A percentile compares a stretch with the other conserved stretches of the same genome.
Evolutionary conservation across 2,888 invertebrate genomes (phyloP).

Genomic region (Epistrophe eligans): DNA sequence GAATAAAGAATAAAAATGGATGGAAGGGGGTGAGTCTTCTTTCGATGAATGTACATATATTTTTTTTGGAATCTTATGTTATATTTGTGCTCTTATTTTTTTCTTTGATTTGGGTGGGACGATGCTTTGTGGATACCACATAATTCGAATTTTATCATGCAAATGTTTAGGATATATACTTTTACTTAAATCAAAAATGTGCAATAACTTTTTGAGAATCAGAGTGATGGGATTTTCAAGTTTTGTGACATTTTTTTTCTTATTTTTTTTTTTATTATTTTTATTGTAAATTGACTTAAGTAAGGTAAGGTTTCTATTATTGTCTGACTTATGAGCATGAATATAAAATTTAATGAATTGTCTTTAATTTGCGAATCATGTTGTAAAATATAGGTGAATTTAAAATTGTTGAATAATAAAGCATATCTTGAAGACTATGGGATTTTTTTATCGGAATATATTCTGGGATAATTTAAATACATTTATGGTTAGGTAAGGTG

Average conservation of each 20-base stretch:
- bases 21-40: slow-evolving; percentile 45
- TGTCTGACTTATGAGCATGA: slow-evolving; percentile 14
- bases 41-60: slow-evolving; percentile 14
- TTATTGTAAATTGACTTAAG: slow-evolving; percentile 66
- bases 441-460: too few species aligned
- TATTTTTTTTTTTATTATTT: not conserved
- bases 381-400: not conserved
- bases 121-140: slow-evolving; percentile 45
- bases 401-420: not conserved
- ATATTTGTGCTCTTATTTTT: not conserved
- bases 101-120: not conserved
- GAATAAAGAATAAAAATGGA: slow-evolving; percentile 30
- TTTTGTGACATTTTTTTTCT: slow-evolving; percentile 57
- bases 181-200: slow-evolving; percentile 48
- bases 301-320: slow-evolving; percentile 34
- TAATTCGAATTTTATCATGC: slow-evolving; percentile 71
- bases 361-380: slow-evolving; percentile 12
- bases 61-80: slow-evolving; percentile 5
- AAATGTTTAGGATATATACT: slow-evolving; percentile 58
- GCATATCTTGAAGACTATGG: too few species aligned
- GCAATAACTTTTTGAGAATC: slow-evolving; percentile 54
- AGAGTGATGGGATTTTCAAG: slow-evolving; percentile 61
- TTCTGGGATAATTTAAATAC: too few species aligned
- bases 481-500: too few species aligned
- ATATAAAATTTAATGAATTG: slow-evolving; percentile 28